Percentiles rank a stretch among this genome's conserved stretches.
These are phyloP conservation scores for Lerista edwardsae DNA, from an alignment of 2,797 vertebrate species.

Conservation along the genomic window DNA sequence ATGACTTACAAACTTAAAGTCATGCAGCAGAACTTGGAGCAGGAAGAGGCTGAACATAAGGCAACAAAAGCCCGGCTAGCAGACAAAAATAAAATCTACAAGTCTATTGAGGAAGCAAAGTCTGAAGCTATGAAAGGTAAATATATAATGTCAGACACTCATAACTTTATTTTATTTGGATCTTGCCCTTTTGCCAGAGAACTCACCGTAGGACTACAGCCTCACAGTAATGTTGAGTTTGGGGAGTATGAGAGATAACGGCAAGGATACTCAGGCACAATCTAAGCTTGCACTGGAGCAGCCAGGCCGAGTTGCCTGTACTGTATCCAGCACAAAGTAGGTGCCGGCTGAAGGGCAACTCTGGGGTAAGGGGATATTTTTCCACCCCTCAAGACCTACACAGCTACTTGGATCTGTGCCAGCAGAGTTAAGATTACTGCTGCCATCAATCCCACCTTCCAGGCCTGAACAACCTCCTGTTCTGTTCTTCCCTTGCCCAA, in stretches of 20 bases:
- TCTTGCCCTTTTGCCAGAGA: neutral
- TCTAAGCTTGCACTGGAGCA: too few species aligned
- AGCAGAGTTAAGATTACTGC: too few species aligned
- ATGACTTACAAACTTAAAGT: slow-evolving; percentile 98
- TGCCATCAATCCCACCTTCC: too few species aligned
- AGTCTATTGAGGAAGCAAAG: slow-evolving; percentile 96
- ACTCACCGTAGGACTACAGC: neutral
- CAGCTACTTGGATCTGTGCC: too few species aligned
- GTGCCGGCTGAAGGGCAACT: too few species aligned
- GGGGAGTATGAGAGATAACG: neutral
- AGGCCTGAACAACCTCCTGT: too few species aligned
- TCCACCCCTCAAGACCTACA: too few species aligned
- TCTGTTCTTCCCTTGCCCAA: too few species aligned
- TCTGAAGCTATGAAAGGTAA: slow-evolving; percentile 97
- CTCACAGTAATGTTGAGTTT: neutral
- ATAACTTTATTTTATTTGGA: neutral
- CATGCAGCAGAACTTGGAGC: slow-evolving; percentile 94
- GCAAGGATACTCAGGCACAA: neutral
- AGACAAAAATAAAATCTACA: slow-evolving; percentile 97
- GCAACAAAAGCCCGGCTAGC: slow-evolving; percentile 91
- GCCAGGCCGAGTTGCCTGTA: too few species aligned
- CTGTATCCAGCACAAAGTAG: too few species aligned
- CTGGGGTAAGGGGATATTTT: too few species aligned
- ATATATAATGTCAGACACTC: neutral
- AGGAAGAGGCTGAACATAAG: slow-evolving; percentile 94